phyloP scores from a whole-genome alignment of 2,797 vertebrate species.

The Esox lucius region DNA sequence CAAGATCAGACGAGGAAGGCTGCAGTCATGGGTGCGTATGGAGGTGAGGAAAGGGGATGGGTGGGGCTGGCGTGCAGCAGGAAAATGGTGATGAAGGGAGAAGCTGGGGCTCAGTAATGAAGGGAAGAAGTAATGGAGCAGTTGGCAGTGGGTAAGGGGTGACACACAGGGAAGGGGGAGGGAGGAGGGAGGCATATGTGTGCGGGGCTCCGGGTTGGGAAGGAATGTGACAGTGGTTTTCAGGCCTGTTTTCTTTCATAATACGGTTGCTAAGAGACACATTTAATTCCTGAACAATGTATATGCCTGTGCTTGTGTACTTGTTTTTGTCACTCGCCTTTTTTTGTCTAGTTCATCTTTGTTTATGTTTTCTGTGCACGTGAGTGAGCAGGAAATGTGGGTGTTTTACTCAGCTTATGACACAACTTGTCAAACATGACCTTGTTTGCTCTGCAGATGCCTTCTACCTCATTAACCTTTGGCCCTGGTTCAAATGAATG shows the following conservation, averaged over 20 bases:
- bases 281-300: constrained; percentile 56
- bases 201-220: constrained; percentile 45
- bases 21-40: constrained; percentile 42
- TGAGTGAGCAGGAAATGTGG: constrained; percentile 11
- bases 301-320: constrained; percentile 56
- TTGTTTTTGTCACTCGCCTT: constrained; percentile 49
- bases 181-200: background rate
- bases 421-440: constrained; percentile 61
- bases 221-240: constrained; percentile 64
- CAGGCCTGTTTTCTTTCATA: constrained; percentile 68
- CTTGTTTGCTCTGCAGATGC: constrained; percentile 51
- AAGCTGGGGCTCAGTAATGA: constrained; percentile 50
- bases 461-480: constrained; percentile 37
- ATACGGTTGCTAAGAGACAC: constrained; percentile 65
- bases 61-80: constrained; percentile 34
- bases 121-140: constrained; percentile 48
- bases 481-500: constrained; percentile 44
- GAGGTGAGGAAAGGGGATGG: constrained; percentile 43
- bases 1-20: constrained; percentile 38
- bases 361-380: background rate
- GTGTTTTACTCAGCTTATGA: constrained; percentile 38
- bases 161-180: constrained; percentile 22
- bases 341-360: constrained; percentile 21
- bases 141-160: constrained; percentile 54
- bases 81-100: background rate